phyloP scores from a whole-genome alignment of 2,888 invertebrate genomes.

The Sphaeridia pumilis region DNA sequence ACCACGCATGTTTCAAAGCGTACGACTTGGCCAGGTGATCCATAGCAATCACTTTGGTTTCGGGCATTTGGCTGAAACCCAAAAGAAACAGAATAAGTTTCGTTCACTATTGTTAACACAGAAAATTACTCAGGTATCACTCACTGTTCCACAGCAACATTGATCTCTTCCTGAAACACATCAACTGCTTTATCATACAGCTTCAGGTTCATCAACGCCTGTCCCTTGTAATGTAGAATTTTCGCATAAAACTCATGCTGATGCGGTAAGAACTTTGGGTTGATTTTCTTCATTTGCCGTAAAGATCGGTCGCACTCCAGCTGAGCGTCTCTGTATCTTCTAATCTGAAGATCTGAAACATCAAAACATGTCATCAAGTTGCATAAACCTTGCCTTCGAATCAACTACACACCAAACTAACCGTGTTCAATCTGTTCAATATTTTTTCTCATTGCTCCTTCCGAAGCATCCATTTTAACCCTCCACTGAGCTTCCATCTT shows the following conservation, averaged over 20 bases:
- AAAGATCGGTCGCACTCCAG: constrained; percentile 34
- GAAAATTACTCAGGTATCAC: not conserved
- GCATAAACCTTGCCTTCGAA: not conserved
- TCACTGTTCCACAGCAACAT: constrained; percentile 27
- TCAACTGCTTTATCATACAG: constrained; percentile 28
- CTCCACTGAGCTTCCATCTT: constrained; percentile 26
- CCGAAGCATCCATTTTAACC: constrained; percentile 34
- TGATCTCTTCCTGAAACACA: constrained; percentile 29
- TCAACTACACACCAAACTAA: constrained; percentile 2
- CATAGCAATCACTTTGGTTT: constrained; percentile 39
- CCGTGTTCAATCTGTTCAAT: constrained; percentile 32
- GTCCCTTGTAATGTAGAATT: constrained; percentile 32
- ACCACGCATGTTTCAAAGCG: constrained; percentile 39
- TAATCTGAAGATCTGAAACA: constrained; percentile 29
- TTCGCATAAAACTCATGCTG: constrained; percentile 30
- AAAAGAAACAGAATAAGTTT: not conserved
- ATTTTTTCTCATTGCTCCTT: constrained; percentile 34
- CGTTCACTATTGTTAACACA: not conserved
- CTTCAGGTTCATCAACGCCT: constrained; percentile 30
- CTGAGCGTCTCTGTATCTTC: constrained; percentile 32
- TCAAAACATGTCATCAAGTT: not conserved
- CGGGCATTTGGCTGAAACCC: constrained; percentile 34
- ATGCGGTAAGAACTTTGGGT: constrained; percentile 24
- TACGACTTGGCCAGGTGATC: constrained; percentile 41
- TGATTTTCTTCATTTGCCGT: constrained; percentile 35